A percentile compares a stretch with the other conserved stretches of the same genome.
These are phyloP conservation scores for Pelvicachromis taeniatus DNA, from an alignment of 2,113 vertebrate species.

Conservation along the genomic window DNA sequence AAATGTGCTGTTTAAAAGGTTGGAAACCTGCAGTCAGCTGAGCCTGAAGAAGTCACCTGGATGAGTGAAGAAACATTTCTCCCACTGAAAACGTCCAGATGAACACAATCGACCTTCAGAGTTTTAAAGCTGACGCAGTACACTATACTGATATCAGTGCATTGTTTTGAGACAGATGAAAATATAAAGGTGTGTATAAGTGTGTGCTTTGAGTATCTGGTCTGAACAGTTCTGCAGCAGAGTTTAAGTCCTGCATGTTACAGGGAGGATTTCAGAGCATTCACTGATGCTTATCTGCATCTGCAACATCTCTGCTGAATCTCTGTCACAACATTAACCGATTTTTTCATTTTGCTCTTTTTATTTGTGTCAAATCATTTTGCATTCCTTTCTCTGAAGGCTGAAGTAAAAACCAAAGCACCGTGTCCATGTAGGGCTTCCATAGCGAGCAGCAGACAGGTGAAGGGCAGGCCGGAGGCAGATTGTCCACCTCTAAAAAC, in stretches of 20 bases:
- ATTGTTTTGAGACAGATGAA: neutral
- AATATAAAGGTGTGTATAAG: neutral
- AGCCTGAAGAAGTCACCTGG: neutral
- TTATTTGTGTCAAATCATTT: neutral
- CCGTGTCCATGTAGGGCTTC: fast-evolving
- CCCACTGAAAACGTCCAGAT: neutral
- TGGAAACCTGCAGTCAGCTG: neutral
- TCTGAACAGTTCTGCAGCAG: neutral
- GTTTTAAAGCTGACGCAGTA: neutral
- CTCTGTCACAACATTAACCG: neutral
- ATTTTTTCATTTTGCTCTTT: neutral
- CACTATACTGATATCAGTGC: neutral
- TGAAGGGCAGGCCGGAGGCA: conserved; percentile 11
- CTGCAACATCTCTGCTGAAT: neutral
- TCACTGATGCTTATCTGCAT: fast-evolving
- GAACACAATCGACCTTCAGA: neutral
- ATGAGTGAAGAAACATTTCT: neutral
- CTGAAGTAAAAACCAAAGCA: fast-evolving
- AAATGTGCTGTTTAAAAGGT: neutral
- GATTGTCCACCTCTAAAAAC: neutral
- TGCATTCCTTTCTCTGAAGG: neutral
- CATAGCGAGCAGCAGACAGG: neutral
- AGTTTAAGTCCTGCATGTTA: neutral
- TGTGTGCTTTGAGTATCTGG: neutral
- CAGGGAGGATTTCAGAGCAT: neutral